phyloP scores from a whole-genome alignment of 2,888 invertebrate genomes.

The Rutpela maculata region DNA sequence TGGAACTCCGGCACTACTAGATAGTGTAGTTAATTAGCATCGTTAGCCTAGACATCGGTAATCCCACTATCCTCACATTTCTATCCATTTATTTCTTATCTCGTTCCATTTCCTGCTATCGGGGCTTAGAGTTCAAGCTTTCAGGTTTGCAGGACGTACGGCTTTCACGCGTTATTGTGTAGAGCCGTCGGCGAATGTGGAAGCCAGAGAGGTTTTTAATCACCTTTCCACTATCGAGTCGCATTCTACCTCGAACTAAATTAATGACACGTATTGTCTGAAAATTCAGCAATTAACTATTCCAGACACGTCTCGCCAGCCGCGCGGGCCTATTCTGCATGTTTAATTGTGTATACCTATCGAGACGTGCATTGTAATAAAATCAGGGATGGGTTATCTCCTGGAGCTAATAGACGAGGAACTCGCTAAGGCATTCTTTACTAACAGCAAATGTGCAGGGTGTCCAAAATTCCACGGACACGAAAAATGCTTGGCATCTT shows the following conservation, averaged over 20 bases:
- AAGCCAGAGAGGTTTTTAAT: slow-evolving; percentile 22
- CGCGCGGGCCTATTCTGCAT: slow-evolving; percentile 48
- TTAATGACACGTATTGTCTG: slow-evolving; percentile 55
- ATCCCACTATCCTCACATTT: slow-evolving; percentile 27
- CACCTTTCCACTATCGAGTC: slow-evolving; percentile 23
- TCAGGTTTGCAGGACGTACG: slow-evolving; percentile 8
- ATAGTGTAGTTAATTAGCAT: slow-evolving; percentile 25
- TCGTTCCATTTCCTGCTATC: slow-evolving; percentile 20
- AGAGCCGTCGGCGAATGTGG: background rate
- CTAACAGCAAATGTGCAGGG: background rate
- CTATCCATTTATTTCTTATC: slow-evolving; percentile 33
- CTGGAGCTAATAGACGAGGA: background rate
- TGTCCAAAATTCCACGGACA: too few species aligned
- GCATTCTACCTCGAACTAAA: slow-evolving; percentile 47
- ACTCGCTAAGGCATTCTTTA: background rate
- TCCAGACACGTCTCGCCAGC: slow-evolving; percentile 46
- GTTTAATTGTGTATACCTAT: slow-evolving; percentile 45
- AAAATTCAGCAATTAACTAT: slow-evolving; percentile 54
- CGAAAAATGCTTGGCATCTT: background rate
- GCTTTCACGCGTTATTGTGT: slow-evolving; percentile 26
- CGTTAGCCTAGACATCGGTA: slow-evolving; percentile 19
- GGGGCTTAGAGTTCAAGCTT: slow-evolving; percentile 3
- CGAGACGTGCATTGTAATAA: slow-evolving; percentile 24
- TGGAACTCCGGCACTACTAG: slow-evolving; percentile 6
- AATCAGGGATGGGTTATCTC: slow-evolving; percentile 17